Percentiles rank a stretch among this genome's conserved stretches.
These are phyloP conservation scores for Scophthalmus maximus DNA, from an alignment of 2,113 vertebrate species.

Conservation along the genomic window DNA sequence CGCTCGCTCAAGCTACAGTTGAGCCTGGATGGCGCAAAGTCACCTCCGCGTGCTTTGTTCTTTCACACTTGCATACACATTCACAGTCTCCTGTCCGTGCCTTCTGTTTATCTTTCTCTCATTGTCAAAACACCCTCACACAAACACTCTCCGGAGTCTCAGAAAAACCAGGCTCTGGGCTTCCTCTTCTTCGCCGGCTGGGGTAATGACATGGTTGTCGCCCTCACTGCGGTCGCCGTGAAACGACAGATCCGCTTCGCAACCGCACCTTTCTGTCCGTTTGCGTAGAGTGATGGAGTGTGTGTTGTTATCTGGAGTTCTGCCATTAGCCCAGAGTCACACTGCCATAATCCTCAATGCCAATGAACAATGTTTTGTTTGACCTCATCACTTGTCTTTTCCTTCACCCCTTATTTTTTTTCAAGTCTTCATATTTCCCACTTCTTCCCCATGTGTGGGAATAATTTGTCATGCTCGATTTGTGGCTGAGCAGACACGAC, in stretches of 20 bases:
- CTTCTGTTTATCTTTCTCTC: conserved; percentile 62
- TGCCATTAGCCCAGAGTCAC: conserved; percentile 32
- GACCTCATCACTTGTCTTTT: conserved; percentile 12
- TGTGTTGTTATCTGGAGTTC: conserved; percentile 42
- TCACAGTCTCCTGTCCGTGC: conserved; percentile 16
- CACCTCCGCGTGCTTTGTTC: conserved; percentile 34
- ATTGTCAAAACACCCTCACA: conserved; percentile 46
- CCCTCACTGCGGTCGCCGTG: conserved; percentile 26
- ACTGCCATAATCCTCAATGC: conserved; percentile 18
- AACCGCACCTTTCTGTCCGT: conserved; percentile 53
- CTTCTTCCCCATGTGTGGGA: conserved; percentile 45
- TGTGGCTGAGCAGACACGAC: conserved; percentile 41
- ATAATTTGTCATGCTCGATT: conserved; percentile 53
- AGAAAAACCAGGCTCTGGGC: conserved; percentile 31
- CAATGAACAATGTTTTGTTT: conserved; percentile 26
- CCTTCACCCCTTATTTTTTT: conserved; percentile 15
- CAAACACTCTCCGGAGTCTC: conserved; percentile 28
- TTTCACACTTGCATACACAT: conserved; percentile 36
- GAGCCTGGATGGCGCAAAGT: conserved; percentile 25
- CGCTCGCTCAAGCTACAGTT: conserved; percentile 43
- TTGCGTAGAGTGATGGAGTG: conserved; percentile 44
- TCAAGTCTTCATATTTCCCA: conserved; percentile 36
- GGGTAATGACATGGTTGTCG: conserved; percentile 68
- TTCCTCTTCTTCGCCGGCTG: conserved; percentile 38
- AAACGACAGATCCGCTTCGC: conserved; percentile 50